These are phyloP conservation scores for Tetrax tetrax DNA, from an alignment of 2,113 vertebrate species.

Conservation along the genomic window DNA sequence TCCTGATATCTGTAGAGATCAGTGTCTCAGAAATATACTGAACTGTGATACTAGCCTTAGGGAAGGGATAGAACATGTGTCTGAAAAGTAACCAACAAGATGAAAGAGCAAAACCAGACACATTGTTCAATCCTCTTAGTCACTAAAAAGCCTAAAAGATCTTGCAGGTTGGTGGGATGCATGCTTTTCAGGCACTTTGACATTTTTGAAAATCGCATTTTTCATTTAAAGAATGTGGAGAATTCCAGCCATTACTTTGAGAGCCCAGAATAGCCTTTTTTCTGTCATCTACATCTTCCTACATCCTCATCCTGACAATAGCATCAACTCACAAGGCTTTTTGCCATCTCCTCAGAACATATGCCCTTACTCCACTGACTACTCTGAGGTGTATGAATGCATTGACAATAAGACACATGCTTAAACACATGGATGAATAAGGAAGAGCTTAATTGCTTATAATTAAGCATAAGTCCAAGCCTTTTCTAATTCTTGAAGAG, in stretches of 20 bases:
- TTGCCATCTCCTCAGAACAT: background rate
- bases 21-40: background rate
- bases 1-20: background rate
- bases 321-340: background rate
- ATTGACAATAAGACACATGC: background rate
- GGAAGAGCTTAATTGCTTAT: background rate
- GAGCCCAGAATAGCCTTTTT: background rate
- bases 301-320: background rate
- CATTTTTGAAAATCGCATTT: conserved; percentile 3
- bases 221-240: background rate
- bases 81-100: background rate
- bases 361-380: background rate
- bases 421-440: background rate
- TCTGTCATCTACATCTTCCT: conserved; percentile 13
- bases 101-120: background rate
- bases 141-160: background rate
- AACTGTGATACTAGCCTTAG: background rate
- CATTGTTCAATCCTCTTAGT: background rate
- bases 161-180: background rate
- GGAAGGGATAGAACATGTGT: background rate
- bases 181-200: background rate
- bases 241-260: background rate
- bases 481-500: background rate
- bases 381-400: background rate
- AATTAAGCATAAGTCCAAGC: background rate